phyloP scores from a whole-genome alignment of 2,113 vertebrate genomes.

The Romanogobio albipinnatus region DNA sequence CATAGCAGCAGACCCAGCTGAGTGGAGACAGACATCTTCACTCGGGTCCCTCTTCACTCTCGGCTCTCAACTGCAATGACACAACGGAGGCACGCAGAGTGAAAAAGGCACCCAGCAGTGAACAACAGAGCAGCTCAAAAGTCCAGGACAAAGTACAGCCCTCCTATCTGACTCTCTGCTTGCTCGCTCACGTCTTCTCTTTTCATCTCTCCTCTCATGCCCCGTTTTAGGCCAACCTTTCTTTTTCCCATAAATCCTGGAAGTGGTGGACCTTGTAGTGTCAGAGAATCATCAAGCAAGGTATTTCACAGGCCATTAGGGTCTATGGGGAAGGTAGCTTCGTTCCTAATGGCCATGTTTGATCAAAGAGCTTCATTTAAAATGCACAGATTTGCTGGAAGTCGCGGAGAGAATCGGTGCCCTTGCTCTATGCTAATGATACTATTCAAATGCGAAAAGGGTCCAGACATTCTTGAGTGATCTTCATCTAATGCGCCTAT shows the following conservation, averaged over 20 bases:
- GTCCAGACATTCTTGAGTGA: constrained; percentile 31
- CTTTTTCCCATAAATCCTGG: constrained; percentile 38
- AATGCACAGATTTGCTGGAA: constrained; percentile 17
- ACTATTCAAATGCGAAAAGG: constrained; percentile 19
- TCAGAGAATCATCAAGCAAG: constrained; percentile 23
- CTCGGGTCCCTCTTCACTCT: constrained; percentile 61
- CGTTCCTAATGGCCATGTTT: constrained; percentile 22
- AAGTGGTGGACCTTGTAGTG: constrained; percentile 34
- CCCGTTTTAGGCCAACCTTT: constrained; percentile 20
- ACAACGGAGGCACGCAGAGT: constrained; percentile 38
- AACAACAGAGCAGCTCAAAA: constrained; percentile 62
- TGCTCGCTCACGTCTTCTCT: constrained; percentile 46
- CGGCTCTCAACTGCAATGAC: constrained; percentile 77
- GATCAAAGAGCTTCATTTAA: constrained; percentile 47
- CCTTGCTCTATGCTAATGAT: constrained; percentile 33
- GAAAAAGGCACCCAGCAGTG: constrained; percentile 38
- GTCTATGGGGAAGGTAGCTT: constrained; percentile 37
- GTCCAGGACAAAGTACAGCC: constrained; percentile 63
- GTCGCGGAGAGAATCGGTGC: not conserved
- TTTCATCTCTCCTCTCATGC: constrained; percentile 5
- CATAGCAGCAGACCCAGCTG: constrained; percentile 94
- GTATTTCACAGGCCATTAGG: constrained; percentile 38
- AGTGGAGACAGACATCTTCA: constrained; percentile 85
- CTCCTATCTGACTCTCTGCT: constrained; percentile 55
- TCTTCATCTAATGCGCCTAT: constrained; percentile 23